These are phyloP conservation scores for Hepsetus odoe DNA, from an alignment of 2,113 vertebrate genomes.

Conservation along the genomic window DNA sequence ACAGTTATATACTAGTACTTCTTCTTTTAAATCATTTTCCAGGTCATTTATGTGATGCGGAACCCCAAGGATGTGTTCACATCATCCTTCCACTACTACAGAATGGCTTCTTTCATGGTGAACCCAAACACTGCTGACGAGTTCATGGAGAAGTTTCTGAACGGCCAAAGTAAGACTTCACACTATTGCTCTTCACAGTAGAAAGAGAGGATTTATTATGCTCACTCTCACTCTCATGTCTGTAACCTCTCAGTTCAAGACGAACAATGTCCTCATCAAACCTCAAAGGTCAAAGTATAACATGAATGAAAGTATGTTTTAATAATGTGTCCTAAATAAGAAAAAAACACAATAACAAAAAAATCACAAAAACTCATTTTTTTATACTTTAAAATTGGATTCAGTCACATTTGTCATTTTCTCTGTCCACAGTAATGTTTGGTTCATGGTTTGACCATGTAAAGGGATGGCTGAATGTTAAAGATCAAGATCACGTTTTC, in stretches of 20 bases:
- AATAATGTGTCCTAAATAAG: no score
- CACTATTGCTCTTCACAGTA: no score
- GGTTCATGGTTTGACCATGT: conserved; percentile 79
- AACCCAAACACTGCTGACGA: conserved; percentile 64
- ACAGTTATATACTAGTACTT: no score
- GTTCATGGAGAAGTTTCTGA: conserved; percentile 73
- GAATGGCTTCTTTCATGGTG: conserved; percentile 63
- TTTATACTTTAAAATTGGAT: no score
- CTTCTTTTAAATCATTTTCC: background rate
- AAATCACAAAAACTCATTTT: no score
- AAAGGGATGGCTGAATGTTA: conserved; percentile 68
- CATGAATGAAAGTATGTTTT: no score
- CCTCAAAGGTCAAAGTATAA: no score
- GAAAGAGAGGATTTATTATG: no score
- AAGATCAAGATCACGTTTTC: conserved; percentile 60
- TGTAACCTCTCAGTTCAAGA: no score
- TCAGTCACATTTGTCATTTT: background rate
- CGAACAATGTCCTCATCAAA: no score
- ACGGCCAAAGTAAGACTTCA: conserved; percentile 67
- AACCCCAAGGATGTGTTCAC: conserved; percentile 77
- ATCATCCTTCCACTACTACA: conserved; percentile 67
- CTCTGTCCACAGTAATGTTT: conserved; percentile 65
- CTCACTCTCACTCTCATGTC: no score
- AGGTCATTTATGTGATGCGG: conserved; percentile 74
- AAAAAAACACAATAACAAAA: no score